Evolutionary conservation across 2,888 invertebrate genomes (phyloP).

Genomic region (Parelbella ahira): DNA sequence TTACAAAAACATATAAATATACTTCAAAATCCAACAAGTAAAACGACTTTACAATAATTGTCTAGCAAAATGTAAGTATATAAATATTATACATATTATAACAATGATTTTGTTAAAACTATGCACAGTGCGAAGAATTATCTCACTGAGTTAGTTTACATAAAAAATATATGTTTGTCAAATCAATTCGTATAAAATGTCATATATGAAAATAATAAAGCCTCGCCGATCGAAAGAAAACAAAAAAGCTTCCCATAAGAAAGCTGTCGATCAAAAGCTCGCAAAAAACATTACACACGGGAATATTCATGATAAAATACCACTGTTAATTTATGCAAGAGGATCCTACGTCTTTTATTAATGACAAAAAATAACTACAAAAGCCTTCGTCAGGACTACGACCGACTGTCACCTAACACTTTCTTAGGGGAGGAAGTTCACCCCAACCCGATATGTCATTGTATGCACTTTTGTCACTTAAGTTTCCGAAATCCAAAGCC

Average conservation of each 20-base stretch:
- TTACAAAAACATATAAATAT: no score
- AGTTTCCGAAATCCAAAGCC: constrained; percentile 54
- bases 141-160: no score
- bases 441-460: constrained; percentile 74
- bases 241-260: constrained; percentile 26
- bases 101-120: no score
- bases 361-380: constrained; percentile 53
- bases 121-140: no score
- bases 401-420: constrained; percentile 73
- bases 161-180: no score
- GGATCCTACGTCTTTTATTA: constrained; percentile 52
- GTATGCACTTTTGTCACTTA: constrained; percentile 77
- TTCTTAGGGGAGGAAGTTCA: constrained; percentile 49
- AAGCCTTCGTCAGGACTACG: constrained; percentile 68
- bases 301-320: constrained; percentile 73
- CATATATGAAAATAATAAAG: not conserved
- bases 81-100: no score
- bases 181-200: not conserved
- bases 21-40: no score
- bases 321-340: constrained; percentile 76
- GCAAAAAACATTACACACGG: constrained; percentile 53
- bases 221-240: constrained; percentile 11
- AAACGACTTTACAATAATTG: no score
- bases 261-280: constrained; percentile 23
- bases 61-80: no score